Base-by-base conservation (phyloP, 2,797 vertebrate species). In the Dermochelys coriacea region DNA sequence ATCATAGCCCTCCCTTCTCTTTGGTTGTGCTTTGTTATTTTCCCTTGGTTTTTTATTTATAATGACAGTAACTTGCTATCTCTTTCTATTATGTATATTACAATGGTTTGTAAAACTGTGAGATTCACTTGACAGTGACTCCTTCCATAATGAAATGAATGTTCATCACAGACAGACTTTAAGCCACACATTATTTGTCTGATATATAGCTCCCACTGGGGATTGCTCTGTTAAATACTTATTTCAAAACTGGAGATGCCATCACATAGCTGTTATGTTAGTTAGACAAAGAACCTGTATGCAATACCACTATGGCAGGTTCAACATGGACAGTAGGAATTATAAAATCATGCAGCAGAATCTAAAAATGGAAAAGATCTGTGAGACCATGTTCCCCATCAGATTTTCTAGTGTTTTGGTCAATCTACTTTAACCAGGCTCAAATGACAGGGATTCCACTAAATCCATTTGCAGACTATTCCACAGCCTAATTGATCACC, bases 361-460 rank as follows among this genome's bases (percentile, higher is more conserved):
- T 3, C 0, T 93, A n/a, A 47, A 86, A 90, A 74, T 12, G 6
- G 31, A 45, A 80, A 91, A 84, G 37, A 80, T 9, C 18, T 52
- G 2, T 86, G 87, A 74, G 29, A 31, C 79, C 14, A 47, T 75
- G 23, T 47, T 29, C 45, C 45, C 23, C 14, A 29, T 75, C 41
- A 75, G 71, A 47, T 75, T 47, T 75, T 45, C 23, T 29, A 15
- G 6, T 37, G 1, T 64, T 25, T 25, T 91, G 27, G 10, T 6
- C 75, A 27, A 41, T 34, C 1, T 51, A 81, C 15, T 31, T 82
- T 31, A 77, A 79, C 34, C 87, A 15, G 79, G 85, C 91, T 87
- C 29, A 86, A 29, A 25, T 91, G 89, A 45, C 34, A 34, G 87
- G 49, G 29, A 94, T 23, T 89, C 29, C 80, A 18, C 8, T n/a